Evolutionary conservation across 2,888 invertebrate genomes (phyloP).

Genomic region (Dioctria rufipes): DNA sequence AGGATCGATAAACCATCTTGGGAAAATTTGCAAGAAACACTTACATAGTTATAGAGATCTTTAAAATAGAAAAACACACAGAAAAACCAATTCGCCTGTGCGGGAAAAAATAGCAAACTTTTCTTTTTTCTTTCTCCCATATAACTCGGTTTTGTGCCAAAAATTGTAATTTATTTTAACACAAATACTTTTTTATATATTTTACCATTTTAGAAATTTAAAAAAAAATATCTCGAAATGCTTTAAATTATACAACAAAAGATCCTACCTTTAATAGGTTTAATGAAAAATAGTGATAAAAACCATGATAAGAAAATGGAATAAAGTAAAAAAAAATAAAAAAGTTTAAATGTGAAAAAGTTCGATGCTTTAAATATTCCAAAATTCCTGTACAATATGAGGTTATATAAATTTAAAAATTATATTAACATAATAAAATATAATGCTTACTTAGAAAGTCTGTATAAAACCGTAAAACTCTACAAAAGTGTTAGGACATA

Average conservation of each 20-base stretch:
- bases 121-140: neutral
- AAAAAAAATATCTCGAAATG: constrained; percentile 27
- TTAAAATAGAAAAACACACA: too few relatives aligned
- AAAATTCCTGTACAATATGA: constrained; percentile 51
- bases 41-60: too few relatives aligned
- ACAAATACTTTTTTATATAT: neutral
- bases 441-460: constrained; percentile 47
- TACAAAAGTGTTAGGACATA: constrained; percentile 33
- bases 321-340: constrained; percentile 17
- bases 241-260: constrained; percentile 52
- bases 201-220: neutral
- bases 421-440: constrained; percentile 11
- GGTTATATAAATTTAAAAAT: constrained; percentile 6
- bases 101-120: too few relatives aligned
- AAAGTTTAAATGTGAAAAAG: constrained; percentile 28
- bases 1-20: too few relatives aligned
- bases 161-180: neutral
- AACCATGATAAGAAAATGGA: constrained; percentile 20
- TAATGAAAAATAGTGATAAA: constrained; percentile 44
- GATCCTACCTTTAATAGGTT: constrained; percentile 46
- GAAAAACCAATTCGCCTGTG: too few relatives aligned
- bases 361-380: constrained; percentile 49
- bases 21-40: too few relatives aligned
- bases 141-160: neutral
- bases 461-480: constrained; percentile 33